Evolutionary conservation across 2,888 invertebrate genomes (phyloP).

Genomic region (Apoda limacodes): DNA sequence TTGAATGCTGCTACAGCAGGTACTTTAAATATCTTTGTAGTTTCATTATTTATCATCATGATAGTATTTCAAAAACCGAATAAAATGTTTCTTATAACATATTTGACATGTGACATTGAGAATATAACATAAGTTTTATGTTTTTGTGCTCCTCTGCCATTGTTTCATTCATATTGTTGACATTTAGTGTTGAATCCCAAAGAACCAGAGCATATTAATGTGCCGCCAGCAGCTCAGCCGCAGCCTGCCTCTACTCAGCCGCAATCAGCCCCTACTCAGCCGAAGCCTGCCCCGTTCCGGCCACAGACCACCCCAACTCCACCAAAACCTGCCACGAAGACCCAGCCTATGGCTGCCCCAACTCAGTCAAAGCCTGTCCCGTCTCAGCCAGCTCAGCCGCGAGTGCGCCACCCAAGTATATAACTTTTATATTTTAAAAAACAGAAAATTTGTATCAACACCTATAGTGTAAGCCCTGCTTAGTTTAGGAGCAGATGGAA

Average conservation of each 20-base stretch:
- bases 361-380: conserved; percentile 2
- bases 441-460: too few species aligned
- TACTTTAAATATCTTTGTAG: conserved; percentile 21
- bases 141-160: conserved; percentile 5
- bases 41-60: conserved; percentile 10
- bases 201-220: conserved; percentile 26
- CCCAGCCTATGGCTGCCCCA: background rate
- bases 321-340: background rate
- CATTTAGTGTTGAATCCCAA: conserved; percentile 49
- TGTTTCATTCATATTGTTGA: conserved; percentile 23
- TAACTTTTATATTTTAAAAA: too few species aligned
- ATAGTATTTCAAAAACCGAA: too few species aligned
- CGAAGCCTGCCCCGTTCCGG: conserved; percentile 1
- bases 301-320: background rate
- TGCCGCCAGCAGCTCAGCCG: background rate
- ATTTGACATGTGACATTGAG: too few species aligned
- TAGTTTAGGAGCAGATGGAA: too few species aligned
- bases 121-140: background rate
- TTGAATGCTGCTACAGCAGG: conserved; percentile 47
- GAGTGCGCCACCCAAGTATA: background rate
- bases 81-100: too few species aligned
- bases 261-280: too few species aligned
- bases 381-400: background rate
- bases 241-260: too few species aligned
- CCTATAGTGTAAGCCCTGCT: too few species aligned